A percentile compares a stretch with the other conserved stretches of the same genome.
Evolutionary conservation across 2,888 invertebrate species (phyloP).

Genomic region (Helicoverpa assulta): DNA sequence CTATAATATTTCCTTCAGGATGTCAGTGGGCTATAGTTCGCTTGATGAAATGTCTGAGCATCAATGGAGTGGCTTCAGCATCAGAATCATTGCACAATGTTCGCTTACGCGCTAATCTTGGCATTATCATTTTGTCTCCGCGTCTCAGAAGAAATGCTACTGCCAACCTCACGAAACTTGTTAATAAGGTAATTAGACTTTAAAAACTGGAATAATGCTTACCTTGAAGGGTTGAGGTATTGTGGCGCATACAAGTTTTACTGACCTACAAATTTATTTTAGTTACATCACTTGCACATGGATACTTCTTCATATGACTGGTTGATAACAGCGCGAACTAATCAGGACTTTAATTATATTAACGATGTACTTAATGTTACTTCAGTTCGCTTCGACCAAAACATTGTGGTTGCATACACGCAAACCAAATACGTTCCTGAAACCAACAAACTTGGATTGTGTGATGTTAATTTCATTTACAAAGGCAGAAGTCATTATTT

Average conservation of each 20-base stretch:
- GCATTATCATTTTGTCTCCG: slow-evolving; percentile 75
- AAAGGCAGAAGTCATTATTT: slow-evolving; percentile 47
- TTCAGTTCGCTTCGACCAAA: slow-evolving; percentile 82
- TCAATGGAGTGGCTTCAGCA: slow-evolving; percentile 82
- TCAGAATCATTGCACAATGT: slow-evolving; percentile 63
- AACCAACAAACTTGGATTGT: slow-evolving; percentile 62
- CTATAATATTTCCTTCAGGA: slow-evolving; percentile 62
- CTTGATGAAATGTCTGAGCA: slow-evolving; percentile 80
- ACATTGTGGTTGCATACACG: slow-evolving; percentile 76
- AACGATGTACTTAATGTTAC: slow-evolving; percentile 79
- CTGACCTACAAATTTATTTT: slow-evolving; percentile 53
- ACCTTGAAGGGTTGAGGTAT: background rate
- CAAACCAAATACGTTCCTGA: slow-evolving; percentile 37
- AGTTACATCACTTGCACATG: slow-evolving; percentile 78
- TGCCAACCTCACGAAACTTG: slow-evolving; percentile 60
- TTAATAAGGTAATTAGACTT: slow-evolving; percentile 70
- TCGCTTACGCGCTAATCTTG: slow-evolving; percentile 68
- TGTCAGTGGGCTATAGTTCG: slow-evolving; percentile 78
- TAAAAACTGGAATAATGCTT: background rate
- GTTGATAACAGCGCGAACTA: slow-evolving; percentile 76
- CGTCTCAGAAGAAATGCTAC: slow-evolving; percentile 68
- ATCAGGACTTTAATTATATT: slow-evolving; percentile 72
- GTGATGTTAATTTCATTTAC: slow-evolving; percentile 77
- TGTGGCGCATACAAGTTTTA: background rate
- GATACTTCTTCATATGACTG: slow-evolving; percentile 81